Evolutionary conservation across 2,888 invertebrate species (phyloP).

Genomic region (Diarsia rubi): DNA sequence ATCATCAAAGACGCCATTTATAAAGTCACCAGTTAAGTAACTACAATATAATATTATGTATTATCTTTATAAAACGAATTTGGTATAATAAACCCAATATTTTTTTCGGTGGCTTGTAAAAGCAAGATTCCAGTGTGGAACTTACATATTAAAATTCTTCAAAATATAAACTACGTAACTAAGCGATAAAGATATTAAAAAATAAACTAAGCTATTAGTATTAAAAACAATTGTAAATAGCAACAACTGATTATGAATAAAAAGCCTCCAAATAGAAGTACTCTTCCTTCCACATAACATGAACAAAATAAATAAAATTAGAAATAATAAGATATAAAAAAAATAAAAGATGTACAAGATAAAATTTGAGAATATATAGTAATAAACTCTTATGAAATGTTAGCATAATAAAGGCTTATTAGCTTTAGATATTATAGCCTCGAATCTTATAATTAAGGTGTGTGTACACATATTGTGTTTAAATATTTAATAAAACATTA

Average conservation of each 20-base stretch:
- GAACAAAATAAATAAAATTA: conserved; percentile 81
- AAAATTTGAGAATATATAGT: conserved; percentile 75
- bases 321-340: conserved; percentile 71
- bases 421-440: conserved; percentile 77
- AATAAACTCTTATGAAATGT: conserved; percentile 64
- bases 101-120: conserved; percentile 65
- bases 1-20: conserved; percentile 55
- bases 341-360: conserved; percentile 70
- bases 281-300: conserved; percentile 78
- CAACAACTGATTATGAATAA: conserved; percentile 85
- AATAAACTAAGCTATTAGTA: conserved; percentile 81
- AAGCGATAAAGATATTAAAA: conserved; percentile 73
- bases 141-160: conserved; percentile 61
- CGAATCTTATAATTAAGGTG: conserved; percentile 73
- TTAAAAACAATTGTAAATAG: conserved; percentile 88
- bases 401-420: conserved; percentile 71
- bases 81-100: conserved; percentile 65
- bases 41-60: conserved; percentile 56
- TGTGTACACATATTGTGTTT: conserved; percentile 65
- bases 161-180: conserved; percentile 71
- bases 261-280: conserved; percentile 85
- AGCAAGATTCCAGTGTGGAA: conserved; percentile 59
- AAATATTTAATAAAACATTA: conserved; percentile 72
- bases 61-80: conserved; percentile 61
- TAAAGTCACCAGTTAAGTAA: conserved; percentile 58